Evolutionary conservation across 2,797 vertebrate species (phyloP).

Genomic region (Micromesistius poutassou): DNA sequence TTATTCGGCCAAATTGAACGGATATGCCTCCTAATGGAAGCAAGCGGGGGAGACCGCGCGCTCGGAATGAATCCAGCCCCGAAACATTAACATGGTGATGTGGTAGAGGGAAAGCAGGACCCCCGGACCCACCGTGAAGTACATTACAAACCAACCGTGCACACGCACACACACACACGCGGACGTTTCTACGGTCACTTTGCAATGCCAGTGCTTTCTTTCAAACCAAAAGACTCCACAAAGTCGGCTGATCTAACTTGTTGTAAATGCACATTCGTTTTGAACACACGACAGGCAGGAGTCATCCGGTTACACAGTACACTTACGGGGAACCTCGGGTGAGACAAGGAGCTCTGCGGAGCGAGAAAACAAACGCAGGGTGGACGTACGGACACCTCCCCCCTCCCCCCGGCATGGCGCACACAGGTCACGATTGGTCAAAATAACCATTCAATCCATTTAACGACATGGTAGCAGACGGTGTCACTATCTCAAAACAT

Average conservation of each 20-base stretch:
- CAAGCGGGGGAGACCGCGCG: slow-evolving; percentile 5
- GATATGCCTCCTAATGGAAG: slow-evolving; percentile 35
- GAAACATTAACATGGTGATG: neutral
- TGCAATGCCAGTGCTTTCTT: too few relatives aligned
- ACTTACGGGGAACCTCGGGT: too few relatives aligned
- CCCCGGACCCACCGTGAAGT: neutral
- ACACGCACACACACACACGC: neutral
- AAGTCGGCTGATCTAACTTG: too few relatives aligned
- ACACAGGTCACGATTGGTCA: neutral
- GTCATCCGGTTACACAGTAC: too few relatives aligned
- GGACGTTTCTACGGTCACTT: neutral
- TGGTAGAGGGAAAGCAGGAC: neutral
- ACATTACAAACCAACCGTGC: neutral
- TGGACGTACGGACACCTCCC: neutral
- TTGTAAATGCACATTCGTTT: too few relatives aligned
- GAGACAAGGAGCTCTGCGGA: neutral
- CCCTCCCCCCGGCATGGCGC: neutral
- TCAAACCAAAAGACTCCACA: neutral
- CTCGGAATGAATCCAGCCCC: neutral
- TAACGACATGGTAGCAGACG: neutral
- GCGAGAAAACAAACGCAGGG: neutral
- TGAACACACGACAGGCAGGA: too few relatives aligned
- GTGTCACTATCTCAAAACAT: too few relatives aligned
- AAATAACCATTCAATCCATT: neutral
- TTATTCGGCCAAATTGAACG: slow-evolving; percentile 36